Base-by-base conservation (phyloP, 2,888 invertebrate species). In the Cephonodes hylas region DNA sequence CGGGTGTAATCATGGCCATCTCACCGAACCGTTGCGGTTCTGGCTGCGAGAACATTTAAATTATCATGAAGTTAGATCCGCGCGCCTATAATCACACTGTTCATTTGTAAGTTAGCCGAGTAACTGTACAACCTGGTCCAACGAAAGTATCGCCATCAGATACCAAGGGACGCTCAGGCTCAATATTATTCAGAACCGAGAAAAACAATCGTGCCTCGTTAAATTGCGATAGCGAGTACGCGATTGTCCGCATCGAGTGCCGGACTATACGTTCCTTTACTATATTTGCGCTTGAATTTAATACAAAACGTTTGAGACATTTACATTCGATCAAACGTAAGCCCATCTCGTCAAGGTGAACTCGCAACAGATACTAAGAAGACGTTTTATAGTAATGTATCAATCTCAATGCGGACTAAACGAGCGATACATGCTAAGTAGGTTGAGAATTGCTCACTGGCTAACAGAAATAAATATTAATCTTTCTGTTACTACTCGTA, bases 131-230 rank as follows among this genome's bases (percentile, higher is more conserved):
- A 84, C 75, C 74, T 79, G 75, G 75, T 77, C 72, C 70, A 80
- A 83, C 81, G 88, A 90, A 90, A 89, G 85, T 89, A 89, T 91
- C 91, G 76, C 86, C 84, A 91, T 91, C 91, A 85, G 91, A 91
- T 91, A 88, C 76, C 71, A 67, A 76, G 76, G 80, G 81, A 85
- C 83, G 81, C 82, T 86, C 86, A 85, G 80, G 86, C 85, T 88
- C 89, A 89, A 91, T 91, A 92, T 91, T 91, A 90, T 91, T 90
- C 89, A 89, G 86, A 91, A 89, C 87, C 89, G 83, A 86, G 89
- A 91, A 91, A 91, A 91, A 91, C 90, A 91, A 91, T 90, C 89
- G 90, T 90, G 89, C 76, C 88, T 91, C 89, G 89, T 91, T 91
- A 91, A 90, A 86, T 81, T 86, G 84, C 81, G 90, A 89, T 90